Evolutionary conservation across 37 sponge, comb jelly and placozoan species (phyloP), one percentile per base, ranked within the genome.

Genomic region (Ephydatia muelleri): DNA sequence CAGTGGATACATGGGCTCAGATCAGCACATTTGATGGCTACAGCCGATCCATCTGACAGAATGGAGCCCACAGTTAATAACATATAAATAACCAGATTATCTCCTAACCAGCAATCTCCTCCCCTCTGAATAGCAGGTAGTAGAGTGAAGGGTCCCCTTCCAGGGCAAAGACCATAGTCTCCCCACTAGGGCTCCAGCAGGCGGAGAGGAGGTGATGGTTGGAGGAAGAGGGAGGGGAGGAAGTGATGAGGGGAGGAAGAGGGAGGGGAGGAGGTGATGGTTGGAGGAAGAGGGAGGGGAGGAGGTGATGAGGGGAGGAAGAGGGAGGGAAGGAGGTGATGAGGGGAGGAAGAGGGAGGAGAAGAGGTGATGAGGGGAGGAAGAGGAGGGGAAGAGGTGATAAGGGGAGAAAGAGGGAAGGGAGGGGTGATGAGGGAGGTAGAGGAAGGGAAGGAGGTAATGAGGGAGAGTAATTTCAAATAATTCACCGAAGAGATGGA

Each of bases 101-200:
- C 57, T 5, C 40, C 80, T 39, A 36, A 87, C 87, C 38, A 43
- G 75, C 76, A 65, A 14, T 6, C 47, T 69, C 83, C 35, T 79
- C 29, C 2, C 78, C n/a, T n/a, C 35, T 78, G 73, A 91, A 94
- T 75, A 77, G 35, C 22, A 94, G 72, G 40, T 85, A 91, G 48
- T 91, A 94, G 38, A 94, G 78, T 2, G 92, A 36, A 37, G 89
- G 89, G 64, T 94, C 95, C 43, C 76, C 84, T 48, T 84, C 79
- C 70, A 94, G 72, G 2, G 95, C 88, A 88, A 94, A 94, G 33
- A 94, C 35, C 28, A 94, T 74, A 43, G 80, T 16, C 9, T 94
- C 70, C n/a, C 92, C 95, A 9, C 49, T 33, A 0, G 95, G 93
- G 40, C 90, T 89, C 95, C 95, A 95, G 36, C 87, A 88, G 48